Evolutionary conservation across 2,888 invertebrate species (phyloP).

Genomic region (Synergus japonicus): DNA sequence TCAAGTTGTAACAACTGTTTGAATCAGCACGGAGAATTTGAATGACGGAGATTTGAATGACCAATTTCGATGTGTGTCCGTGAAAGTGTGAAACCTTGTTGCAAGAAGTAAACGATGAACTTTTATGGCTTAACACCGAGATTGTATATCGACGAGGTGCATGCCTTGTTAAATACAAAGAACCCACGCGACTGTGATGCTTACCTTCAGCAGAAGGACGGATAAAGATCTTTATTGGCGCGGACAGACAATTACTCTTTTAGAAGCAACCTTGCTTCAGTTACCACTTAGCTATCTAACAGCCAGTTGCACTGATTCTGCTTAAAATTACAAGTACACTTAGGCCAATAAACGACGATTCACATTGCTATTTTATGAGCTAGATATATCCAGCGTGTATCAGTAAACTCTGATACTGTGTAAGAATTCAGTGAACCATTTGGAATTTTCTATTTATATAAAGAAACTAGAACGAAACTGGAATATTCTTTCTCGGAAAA

Average conservation of each 20-base stretch:
- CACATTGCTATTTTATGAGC: neutral
- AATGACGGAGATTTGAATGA: too few species aligned
- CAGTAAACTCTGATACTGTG: neutral
- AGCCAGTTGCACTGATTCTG: neutral
- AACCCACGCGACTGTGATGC: constrained; percentile 23
- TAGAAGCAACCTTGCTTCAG: constrained; percentile 1
- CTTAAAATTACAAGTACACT: neutral
- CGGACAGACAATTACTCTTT: constrained; percentile 26
- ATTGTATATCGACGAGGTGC: constrained; percentile 22
- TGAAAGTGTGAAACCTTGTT: constrained; percentile 13
- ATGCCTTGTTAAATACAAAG: constrained; percentile 20
- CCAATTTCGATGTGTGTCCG: neutral
- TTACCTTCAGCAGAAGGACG: constrained; percentile 4
- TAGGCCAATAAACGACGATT: neutral
- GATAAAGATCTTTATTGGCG: constrained; percentile 34
- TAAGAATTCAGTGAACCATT: neutral
- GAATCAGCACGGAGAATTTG: too few species aligned
- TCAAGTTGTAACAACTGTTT: too few species aligned
- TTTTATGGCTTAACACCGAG: constrained; percentile 13
- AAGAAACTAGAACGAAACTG: neutral
- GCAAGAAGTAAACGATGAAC: neutral
- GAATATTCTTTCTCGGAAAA: too few species aligned
- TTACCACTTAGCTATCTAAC: neutral
- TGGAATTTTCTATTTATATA: too few species aligned
- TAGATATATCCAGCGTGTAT: neutral